Conservation (phyloP, 2,797 vertebrate genomes). For the Fringilla coelebs region DNA sequence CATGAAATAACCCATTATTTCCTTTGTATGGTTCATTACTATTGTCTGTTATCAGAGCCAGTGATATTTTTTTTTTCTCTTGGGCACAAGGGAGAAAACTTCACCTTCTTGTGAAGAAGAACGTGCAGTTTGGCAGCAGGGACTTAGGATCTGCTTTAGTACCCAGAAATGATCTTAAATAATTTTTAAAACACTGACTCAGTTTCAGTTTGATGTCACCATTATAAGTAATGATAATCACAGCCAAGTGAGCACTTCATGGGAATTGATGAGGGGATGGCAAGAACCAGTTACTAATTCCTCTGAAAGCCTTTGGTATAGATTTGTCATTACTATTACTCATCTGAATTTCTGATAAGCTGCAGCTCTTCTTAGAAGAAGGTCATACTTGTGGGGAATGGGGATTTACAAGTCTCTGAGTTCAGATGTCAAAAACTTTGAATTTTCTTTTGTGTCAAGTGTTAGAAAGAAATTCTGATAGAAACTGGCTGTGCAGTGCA, state of each 20-base stretch:
- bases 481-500: background rate
- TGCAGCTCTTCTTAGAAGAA: background rate
- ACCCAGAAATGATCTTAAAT: background rate
- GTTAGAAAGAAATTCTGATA: background rate
- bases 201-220: conserved; percentile 4
- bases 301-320: background rate
- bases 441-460: background rate
- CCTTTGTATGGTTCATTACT: conserved; percentile 37
- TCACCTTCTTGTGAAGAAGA: background rate
- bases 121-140: background rate
- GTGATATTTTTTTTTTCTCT: background rate
- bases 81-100: background rate
- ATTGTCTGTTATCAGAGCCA: conserved; percentile 12
- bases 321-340: conserved; percentile 7
- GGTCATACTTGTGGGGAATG: background rate
- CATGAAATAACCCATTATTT: conserved; percentile 34
- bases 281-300: background rate
- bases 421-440: background rate
- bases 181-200: background rate
- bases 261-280: background rate
- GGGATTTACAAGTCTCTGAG: background rate
- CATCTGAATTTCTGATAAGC: conserved; percentile 23
- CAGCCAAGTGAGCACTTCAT: background rate
- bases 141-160: background rate
- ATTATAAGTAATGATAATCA: background rate